Conservation (phyloP, 1,140 invertebrate genomes). For the Lucilia cuprina region DNA sequence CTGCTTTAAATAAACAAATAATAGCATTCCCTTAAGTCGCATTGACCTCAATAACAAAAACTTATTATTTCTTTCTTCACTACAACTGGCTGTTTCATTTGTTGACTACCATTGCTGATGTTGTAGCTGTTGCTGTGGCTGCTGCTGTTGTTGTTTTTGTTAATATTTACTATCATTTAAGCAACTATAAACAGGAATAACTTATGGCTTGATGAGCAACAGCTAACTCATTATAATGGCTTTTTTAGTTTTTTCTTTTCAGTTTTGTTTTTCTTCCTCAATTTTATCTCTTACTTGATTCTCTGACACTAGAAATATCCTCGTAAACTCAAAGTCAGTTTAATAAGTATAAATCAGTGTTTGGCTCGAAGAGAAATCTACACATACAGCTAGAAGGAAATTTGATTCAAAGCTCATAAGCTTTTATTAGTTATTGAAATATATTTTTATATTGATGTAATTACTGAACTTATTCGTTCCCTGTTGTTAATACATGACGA, state of each 20-base stretch:
- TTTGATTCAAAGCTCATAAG: too few relatives aligned
- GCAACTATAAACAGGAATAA: conserved; percentile 32
- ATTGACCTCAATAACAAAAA: background rate
- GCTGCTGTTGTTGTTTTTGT: background rate
- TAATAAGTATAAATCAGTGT: too few relatives aligned
- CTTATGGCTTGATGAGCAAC: conserved; percentile 34
- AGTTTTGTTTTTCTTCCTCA: background rate
- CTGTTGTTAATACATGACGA: too few relatives aligned
- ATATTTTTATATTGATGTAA: too few relatives aligned
- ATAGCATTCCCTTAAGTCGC: background rate
- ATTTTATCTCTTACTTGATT: background rate
- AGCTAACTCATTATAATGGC: conserved; percentile 35
- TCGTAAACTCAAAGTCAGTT: too few relatives aligned
- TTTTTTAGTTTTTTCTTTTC: conserved; percentile 10
- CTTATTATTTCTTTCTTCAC: background rate
- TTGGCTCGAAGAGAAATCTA: too few relatives aligned
- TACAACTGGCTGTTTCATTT: background rate
- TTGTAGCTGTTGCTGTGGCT: background rate
- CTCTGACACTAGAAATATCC: background rate
- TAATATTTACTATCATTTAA: conserved; percentile 27
- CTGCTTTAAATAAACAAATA: too few relatives aligned
- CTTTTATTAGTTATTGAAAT: too few relatives aligned
- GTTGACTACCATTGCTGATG: background rate
- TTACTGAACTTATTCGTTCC: too few relatives aligned
- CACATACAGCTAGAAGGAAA: too few relatives aligned